A percentile compares a stretch with the other conserved stretches of the same genome.
Conservation (phyloP, 1,140 invertebrate species). For the Bombyx mandarina region DNA sequence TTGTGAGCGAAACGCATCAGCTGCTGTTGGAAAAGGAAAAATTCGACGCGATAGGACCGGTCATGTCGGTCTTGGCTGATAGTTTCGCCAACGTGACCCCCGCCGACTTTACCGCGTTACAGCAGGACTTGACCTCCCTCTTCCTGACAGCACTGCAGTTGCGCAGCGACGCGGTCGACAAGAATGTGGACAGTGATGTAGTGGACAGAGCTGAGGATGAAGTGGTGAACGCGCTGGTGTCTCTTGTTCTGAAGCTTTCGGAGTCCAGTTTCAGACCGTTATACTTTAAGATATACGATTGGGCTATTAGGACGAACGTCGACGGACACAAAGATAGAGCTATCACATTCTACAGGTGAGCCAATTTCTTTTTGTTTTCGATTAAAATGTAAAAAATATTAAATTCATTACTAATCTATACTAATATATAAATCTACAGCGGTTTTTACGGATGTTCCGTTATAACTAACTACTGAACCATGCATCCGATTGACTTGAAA, state of each 20-base stretch:
- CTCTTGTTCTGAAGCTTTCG: conserved; percentile 88
- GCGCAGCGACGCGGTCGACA: conserved; percentile 57
- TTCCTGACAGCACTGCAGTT: conserved; percentile 85
- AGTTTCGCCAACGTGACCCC: conserved; percentile 74
- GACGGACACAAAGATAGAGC: conserved; percentile 74
- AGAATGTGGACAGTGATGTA: conserved; percentile 40
- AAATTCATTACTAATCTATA: no score
- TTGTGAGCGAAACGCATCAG: conserved; percentile 77
- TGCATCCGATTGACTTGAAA: no score
- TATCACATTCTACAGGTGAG: conserved; percentile 84
- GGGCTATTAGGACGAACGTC: conserved; percentile 77
- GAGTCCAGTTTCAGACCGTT: conserved; percentile 90
- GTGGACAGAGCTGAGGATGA: conserved; percentile 75
- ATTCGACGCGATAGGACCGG: conserved; percentile 74
- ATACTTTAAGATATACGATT: conserved; percentile 89
- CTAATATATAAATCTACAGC: no score
- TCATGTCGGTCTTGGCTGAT: conserved; percentile 83
- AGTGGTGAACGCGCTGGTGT: conserved; percentile 81
- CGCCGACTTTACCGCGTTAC: conserved; percentile 75
- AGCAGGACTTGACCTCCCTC: conserved; percentile 79
- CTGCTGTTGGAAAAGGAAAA: conserved; percentile 73
- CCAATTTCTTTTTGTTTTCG: conserved; percentile 9
- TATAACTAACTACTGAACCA: no score
- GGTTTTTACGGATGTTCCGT: no score
- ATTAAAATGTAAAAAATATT: neutral